Conservation (phyloP, 2,797 vertebrate species). For the Sparus aurata region DNA sequence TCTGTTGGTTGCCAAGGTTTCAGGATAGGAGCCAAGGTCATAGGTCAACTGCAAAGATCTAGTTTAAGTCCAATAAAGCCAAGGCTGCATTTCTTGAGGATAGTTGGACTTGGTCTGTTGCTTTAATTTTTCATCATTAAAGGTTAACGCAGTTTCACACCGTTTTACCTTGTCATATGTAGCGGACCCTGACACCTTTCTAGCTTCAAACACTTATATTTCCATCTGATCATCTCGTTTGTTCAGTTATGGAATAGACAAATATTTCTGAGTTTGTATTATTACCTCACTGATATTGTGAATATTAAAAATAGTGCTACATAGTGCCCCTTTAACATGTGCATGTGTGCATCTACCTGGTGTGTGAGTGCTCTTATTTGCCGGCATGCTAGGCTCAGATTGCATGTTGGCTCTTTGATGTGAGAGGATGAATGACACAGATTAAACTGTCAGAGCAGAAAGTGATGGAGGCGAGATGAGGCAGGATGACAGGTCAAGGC, state of each 20-base stretch:
- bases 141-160: too few relatives aligned
- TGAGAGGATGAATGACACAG: constrained; percentile 77
- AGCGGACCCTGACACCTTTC: too few relatives aligned
- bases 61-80: constrained; percentile 52
- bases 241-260: too few relatives aligned
- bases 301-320: too few relatives aligned
- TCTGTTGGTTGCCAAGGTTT: constrained; percentile 9
- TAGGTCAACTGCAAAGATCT: constrained; percentile 49
- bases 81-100: constrained; percentile 15
- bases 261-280: too few relatives aligned
- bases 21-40: constrained; percentile 43
- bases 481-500: constrained; percentile 68
- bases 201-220: too few relatives aligned
- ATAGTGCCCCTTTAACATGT: neutral
- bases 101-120: constrained; percentile 10
- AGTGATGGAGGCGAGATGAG: constrained; percentile 83
- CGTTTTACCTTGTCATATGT: too few relatives aligned
- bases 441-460: constrained; percentile 79
- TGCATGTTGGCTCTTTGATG: constrained; percentile 74
- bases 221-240: too few relatives aligned
- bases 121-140: constrained; percentile 3
- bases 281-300: too few relatives aligned
- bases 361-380: constrained; percentile 21
- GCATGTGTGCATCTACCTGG: constrained; percentile 8
- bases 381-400: constrained; percentile 49